These are phyloP conservation scores for Aplochiton taeniatus DNA, from an alignment of 2,797 vertebrate genomes.

Conservation along the genomic window DNA sequence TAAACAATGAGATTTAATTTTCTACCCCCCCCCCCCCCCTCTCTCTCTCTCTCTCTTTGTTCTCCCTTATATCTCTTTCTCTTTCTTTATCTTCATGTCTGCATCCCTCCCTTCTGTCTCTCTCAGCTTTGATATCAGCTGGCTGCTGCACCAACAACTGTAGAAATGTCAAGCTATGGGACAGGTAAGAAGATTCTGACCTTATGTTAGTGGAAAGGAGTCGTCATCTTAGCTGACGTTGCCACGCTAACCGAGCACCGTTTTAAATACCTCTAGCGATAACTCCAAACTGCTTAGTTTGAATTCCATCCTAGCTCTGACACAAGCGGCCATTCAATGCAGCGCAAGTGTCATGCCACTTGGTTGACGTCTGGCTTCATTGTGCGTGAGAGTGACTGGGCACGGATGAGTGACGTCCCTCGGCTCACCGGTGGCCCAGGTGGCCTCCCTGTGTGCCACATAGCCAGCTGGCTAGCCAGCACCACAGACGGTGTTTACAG, in stretches of 20 bases:
- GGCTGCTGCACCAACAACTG: constrained; percentile 82
- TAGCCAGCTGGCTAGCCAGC: too few relatives aligned
- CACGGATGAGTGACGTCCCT: not conserved
- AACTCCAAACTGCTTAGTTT: too few relatives aligned
- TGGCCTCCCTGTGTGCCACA: constrained; percentile 26
- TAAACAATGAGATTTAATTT: not conserved
- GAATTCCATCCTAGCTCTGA: too few relatives aligned
- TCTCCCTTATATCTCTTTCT: constrained; percentile 30
- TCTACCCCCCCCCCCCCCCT: constrained; percentile 8
- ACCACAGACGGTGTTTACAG: constrained; percentile 46
- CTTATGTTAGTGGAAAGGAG: too few relatives aligned
- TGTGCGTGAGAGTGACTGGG: not conserved
- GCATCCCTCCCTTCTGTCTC: constrained; percentile 30
- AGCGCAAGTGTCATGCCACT: too few relatives aligned
- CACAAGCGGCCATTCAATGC: too few relatives aligned
- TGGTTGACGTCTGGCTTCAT: too few relatives aligned
- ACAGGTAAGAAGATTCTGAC: constrained; percentile 69
- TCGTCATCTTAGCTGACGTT: too few relatives aligned
- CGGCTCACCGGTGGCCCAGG: too few relatives aligned
- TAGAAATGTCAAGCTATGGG: constrained; percentile 82
- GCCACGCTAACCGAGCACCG: too few relatives aligned
- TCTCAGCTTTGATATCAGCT: constrained; percentile 78
- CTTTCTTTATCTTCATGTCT: constrained; percentile 1
- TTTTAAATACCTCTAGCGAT: too few relatives aligned
- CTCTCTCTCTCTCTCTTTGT: constrained; percentile 7